Percentiles rank a stretch among this genome's conserved stretches.
Conservation (phyloP, 1,140 invertebrate genomes). For the Acromyrmex echinatior region DNA sequence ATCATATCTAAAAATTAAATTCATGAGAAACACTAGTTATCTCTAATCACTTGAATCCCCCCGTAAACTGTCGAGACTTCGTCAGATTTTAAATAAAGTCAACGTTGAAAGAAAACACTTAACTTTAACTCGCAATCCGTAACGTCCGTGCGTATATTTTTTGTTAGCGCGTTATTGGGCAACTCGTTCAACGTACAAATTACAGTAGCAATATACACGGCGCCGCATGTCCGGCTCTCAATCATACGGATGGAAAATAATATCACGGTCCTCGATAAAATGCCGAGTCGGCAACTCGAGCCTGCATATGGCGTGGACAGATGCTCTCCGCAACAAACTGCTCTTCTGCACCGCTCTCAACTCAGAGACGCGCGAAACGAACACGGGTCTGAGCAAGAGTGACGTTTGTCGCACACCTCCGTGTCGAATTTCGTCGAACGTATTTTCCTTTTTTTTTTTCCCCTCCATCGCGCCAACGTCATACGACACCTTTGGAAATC, state of each 20-base stretch:
- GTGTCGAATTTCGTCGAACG: conserved; percentile 70
- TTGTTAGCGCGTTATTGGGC: not conserved
- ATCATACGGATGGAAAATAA: conserved; percentile 54
- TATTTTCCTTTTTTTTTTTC: conserved; percentile 37
- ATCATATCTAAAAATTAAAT: not conserved
- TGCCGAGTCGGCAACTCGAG: conserved; percentile 60
- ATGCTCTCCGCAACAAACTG: conserved; percentile 65
- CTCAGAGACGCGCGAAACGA: conserved; percentile 39
- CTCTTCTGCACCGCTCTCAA: conserved; percentile 32
- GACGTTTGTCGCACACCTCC: conserved; percentile 35
- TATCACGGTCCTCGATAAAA: conserved; percentile 35
- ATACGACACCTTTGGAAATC: conserved; percentile 72
- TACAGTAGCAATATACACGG: conserved; percentile 27
- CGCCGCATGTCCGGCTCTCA: not conserved
- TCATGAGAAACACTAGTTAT: not conserved
- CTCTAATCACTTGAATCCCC: not conserved
- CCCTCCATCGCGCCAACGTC: conserved; percentile 39
- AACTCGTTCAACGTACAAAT: conserved; percentile 17
- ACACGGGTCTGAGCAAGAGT: conserved; percentile 16
- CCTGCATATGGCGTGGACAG: conserved; percentile 71
- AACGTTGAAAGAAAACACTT: not conserved
- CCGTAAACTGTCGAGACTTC: not conserved
- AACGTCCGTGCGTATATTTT: too few species aligned
- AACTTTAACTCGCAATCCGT: not conserved
- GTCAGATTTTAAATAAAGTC: not conserved